Percentiles rank a stretch among this genome's conserved stretches.
Conservation (phyloP, 2,113 vertebrate genomes). For the Globicephala melas region DNA sequence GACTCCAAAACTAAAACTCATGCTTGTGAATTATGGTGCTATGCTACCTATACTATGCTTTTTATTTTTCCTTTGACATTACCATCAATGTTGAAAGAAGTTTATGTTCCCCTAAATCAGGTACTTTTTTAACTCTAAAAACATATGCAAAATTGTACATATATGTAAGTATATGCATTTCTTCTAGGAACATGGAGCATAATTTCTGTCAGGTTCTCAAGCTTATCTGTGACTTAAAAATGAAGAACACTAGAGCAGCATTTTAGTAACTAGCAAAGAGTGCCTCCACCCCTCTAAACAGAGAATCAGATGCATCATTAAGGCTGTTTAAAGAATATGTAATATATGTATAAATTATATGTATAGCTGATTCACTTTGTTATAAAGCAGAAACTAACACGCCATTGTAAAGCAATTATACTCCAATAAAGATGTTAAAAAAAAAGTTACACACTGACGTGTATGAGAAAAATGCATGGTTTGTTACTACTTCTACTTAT, state of each 20-base stretch:
- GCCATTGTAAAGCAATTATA: no score
- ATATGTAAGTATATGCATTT: background rate
- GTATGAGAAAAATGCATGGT: background rate
- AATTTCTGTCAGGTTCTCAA: background rate
- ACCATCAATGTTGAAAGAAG: background rate
- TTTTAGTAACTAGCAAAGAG: background rate
- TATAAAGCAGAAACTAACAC: no score
- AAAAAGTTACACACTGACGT: background rate
- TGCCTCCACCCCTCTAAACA: background rate
- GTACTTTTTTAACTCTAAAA: background rate
- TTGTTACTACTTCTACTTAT: background rate
- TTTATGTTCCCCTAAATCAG: background rate
- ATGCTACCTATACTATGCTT: background rate
- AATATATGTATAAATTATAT: background rate
- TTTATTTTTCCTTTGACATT: background rate
- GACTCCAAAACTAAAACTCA: background rate
- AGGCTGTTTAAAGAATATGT: background rate
- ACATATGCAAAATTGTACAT: background rate
- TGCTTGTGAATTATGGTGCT: background rate
- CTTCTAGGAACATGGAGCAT: background rate
- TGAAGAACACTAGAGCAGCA: background rate
- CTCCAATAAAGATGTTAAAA: no score
- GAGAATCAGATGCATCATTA: background rate
- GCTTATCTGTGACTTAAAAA: background rate
- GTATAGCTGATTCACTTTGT: no score